Conservation (phyloP, 1,140 invertebrate species). For the Neomicropteryx cornuta region DNA sequence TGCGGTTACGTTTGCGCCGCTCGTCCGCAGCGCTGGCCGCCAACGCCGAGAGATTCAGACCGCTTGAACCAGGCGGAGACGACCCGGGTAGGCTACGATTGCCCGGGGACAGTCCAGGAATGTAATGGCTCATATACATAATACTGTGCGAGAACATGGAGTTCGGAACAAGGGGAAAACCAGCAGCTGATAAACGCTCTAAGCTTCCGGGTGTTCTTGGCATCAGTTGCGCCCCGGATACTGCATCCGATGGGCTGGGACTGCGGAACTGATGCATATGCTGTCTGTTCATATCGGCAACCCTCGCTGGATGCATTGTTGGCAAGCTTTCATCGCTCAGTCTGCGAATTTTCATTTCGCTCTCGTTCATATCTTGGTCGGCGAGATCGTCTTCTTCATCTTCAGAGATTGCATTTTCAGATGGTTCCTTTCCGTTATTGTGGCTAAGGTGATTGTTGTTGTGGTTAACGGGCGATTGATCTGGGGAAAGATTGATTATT, state of each 20-base stretch:
- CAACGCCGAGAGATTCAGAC: slow-evolving; percentile 46
- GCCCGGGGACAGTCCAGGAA: slow-evolving; percentile 46
- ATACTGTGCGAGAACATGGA: slow-evolving; percentile 77
- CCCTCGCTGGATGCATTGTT: slow-evolving; percentile 16
- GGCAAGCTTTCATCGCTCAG: slow-evolving; percentile 16
- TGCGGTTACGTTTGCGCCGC: slow-evolving; percentile 85
- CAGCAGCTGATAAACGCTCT: slow-evolving; percentile 41
- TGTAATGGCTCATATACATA: slow-evolving; percentile 86
- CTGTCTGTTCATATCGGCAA: slow-evolving; percentile 23
- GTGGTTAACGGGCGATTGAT: slow-evolving; percentile 33
- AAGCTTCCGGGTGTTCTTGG: slow-evolving; percentile 20
- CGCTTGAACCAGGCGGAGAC: slow-evolving; percentile 35
- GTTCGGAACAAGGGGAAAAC: slow-evolving; percentile 70
- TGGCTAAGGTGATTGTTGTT: slow-evolving; percentile 36
- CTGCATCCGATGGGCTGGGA: slow-evolving; percentile 26
- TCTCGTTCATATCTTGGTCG: slow-evolving; percentile 13
- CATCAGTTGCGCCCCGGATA: slow-evolving; percentile 19
- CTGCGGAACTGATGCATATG: slow-evolving; percentile 21
- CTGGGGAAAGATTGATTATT: slow-evolving; percentile 25
- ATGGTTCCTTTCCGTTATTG: slow-evolving; percentile 40
- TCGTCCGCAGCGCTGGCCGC: slow-evolving; percentile 60
- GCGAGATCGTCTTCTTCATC: slow-evolving; percentile 18
- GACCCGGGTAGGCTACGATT: slow-evolving; percentile 26
- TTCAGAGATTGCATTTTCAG: too few species aligned
- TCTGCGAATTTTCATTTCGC: slow-evolving; percentile 10